Evolutionary conservation across 2,797 vertebrate species (phyloP).

Genomic region (Gallinago nigripennis): DNA sequence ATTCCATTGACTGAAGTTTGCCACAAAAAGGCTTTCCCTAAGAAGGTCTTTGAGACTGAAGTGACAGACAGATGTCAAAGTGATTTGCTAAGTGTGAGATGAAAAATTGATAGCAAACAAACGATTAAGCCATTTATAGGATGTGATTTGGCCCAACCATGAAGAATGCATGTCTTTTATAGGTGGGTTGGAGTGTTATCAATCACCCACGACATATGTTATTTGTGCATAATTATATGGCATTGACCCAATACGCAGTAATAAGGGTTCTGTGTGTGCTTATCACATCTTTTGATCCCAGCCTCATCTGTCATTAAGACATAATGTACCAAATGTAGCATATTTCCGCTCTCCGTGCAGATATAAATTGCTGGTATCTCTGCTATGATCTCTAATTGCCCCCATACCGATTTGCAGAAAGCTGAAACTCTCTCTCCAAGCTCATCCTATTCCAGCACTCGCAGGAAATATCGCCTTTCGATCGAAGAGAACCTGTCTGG

Average conservation of each 20-base stretch:
- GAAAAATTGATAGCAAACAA: not conserved
- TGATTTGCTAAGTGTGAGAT: not conserved
- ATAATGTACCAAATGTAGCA: not conserved
- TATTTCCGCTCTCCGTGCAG: not conserved
- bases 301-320: not conserved
- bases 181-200: not conserved
- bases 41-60: not conserved
- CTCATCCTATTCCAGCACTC: not conserved
- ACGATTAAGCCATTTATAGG: not conserved
- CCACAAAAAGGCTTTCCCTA: not conserved
- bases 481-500: not conserved
- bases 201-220: not conserved
- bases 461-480: rapidly evolving
- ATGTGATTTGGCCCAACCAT: not conserved
- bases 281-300: not conserved
- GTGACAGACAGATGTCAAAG: conserved; percentile 21
- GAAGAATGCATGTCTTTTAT: not conserved
- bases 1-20: not conserved
- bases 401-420: not conserved
- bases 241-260: not conserved
- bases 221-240: not conserved
- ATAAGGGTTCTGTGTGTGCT: not conserved
- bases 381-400: not conserved
- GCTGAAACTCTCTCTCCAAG: not conserved
- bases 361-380: not conserved